Conservation (phyloP, 2,888 invertebrate genomes). For the Drepana falcataria region DNA sequence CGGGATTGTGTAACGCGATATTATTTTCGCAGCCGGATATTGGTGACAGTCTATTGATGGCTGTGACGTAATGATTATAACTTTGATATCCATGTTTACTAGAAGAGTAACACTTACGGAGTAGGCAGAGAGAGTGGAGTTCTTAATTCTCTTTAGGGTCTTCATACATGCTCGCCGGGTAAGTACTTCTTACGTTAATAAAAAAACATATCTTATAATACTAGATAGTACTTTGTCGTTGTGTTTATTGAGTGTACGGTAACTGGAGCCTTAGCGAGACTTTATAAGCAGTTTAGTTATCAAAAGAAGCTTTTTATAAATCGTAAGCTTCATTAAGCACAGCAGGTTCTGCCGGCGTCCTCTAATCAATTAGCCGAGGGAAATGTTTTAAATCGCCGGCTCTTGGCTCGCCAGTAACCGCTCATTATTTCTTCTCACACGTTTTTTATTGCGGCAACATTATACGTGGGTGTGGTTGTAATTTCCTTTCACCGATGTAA, state of each 20-base stretch:
- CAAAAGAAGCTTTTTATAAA: not conserved
- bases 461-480: slow-evolving; percentile 80
- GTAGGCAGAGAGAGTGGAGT: too few relatives aligned
- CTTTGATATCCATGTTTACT: too few relatives aligned
- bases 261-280: not conserved
- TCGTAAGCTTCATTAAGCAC: not conserved
- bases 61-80: too few relatives aligned
- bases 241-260: too few relatives aligned
- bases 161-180: too few relatives aligned
- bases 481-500: slow-evolving; percentile 79
- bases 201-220: too few relatives aligned
- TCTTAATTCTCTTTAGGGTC: too few relatives aligned
- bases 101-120: too few relatives aligned
- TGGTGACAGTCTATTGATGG: not conserved
- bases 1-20: slow-evolving; percentile 3
- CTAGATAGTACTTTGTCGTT: too few relatives aligned
- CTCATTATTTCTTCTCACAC: slow-evolving; percentile 79
- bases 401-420: slow-evolving; percentile 73
- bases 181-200: too few relatives aligned
- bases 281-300: not conserved
- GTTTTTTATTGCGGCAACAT: slow-evolving; percentile 78
- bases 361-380: slow-evolving; percentile 71
- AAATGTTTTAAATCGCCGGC: slow-evolving; percentile 57
- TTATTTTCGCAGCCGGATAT: not conserved
- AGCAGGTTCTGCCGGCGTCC: slow-evolving; percentile 45